Base-by-base conservation (phyloP, 2,888 invertebrate species). In the Carterocephalus palaemon region DNA sequence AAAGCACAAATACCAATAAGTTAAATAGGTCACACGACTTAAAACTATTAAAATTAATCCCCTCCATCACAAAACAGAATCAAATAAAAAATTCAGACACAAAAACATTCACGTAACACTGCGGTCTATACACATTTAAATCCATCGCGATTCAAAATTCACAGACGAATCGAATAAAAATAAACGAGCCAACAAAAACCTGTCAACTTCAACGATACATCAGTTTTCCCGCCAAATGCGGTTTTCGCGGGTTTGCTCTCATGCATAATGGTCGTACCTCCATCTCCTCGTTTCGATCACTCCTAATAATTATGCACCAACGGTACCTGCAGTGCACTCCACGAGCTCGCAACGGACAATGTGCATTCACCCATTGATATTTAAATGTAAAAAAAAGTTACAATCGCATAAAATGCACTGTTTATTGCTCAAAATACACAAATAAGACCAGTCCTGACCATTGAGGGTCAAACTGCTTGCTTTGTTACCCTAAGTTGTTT, bases 351-450 rank as follows among this genome's bases (percentile, higher is more conserved):
- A 86, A 83, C 86, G 84, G 81, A 84, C 86, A 86, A 84, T 83
- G 74, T 78, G 74, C 78, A 81, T 84, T 82, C 80, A 78, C 41
- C 74, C 65, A 77, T 85, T 83, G 70, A 72, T 53, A 84, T 83
- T 81, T 61, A 75, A 85, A 85, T 83, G 65, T 54, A 12, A 43
- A 55, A 53, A 64, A 72, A 65, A 62, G 68, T 70, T 65, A 82
- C 79, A 81, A 82, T 81, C 80, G 76, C 82, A 83, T 85, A 84
- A 85, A 85, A 84, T 70, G 78, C 79, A 77, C 83, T 86, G 86
- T 86, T 86, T 86, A 86, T 86, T 85, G 77, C 85, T 79, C 69
- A 85, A 86, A 84, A 81, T 82, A 86, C 84, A 84, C 85, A 86
- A 86, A 86, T 83, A 85, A 70, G 56, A 60, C 70, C 69, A 69